Evolutionary conservation across 2,113 vertebrate genomes (phyloP).

Genomic region (Paracanthobrama guichenoti): DNA sequence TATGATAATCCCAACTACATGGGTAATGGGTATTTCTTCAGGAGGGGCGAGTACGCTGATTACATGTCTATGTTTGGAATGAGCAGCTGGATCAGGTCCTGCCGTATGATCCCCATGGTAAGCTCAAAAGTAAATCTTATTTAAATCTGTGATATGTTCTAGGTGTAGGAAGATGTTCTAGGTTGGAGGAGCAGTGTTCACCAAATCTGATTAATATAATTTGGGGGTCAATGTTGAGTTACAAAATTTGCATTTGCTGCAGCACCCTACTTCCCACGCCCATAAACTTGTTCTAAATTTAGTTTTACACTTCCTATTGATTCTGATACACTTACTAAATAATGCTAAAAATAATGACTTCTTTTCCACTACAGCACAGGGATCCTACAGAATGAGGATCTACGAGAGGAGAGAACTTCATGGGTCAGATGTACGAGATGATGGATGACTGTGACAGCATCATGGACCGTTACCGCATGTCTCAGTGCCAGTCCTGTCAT

Average conservation of each 20-base stretch:
- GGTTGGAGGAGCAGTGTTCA: too few species aligned
- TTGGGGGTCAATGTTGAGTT: too few species aligned
- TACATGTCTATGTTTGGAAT: constrained; percentile 57
- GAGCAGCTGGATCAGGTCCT: constrained; percentile 63
- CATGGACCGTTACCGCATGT: constrained; percentile 65
- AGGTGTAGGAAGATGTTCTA: too few species aligned
- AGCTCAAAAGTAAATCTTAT: not conserved
- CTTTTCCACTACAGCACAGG: constrained; percentile 63
- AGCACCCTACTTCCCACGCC: too few species aligned
- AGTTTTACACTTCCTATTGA: too few species aligned
- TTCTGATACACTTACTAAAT: too few species aligned
- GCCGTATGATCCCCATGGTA: constrained; percentile 62
- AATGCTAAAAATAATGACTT: not conserved
- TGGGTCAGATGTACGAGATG: constrained; percentile 72
- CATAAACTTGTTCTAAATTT: too few species aligned
- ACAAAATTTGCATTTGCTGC: too few species aligned
- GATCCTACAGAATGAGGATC: constrained; percentile 71
- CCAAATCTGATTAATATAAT: too few species aligned
- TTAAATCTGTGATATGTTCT: not conserved
- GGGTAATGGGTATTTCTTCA: constrained; percentile 57
- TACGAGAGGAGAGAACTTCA: constrained; percentile 75
- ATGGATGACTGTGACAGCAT: constrained; percentile 70
- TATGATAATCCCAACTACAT: constrained; percentile 49
- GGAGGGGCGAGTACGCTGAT: constrained; percentile 56
- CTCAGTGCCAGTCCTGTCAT: constrained; percentile 66